These are phyloP conservation scores for Drymodes brunneopygia DNA, from an alignment of 2,113 vertebrate genomes.

Conservation along the genomic window DNA sequence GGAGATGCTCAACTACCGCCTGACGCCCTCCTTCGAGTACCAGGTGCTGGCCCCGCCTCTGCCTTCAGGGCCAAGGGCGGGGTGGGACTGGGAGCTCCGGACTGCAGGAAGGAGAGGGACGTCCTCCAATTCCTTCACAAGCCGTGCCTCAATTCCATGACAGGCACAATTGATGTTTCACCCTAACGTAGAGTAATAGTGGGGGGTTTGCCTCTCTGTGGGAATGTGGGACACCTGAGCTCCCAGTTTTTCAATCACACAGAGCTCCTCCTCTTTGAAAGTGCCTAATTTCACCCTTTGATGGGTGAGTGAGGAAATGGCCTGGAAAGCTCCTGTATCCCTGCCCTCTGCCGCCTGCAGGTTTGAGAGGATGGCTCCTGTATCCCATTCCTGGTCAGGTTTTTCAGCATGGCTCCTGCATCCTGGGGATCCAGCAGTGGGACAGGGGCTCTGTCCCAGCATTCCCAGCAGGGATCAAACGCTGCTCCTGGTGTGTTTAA, in stretches of 20 bases:
- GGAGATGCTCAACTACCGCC: constrained; percentile 97
- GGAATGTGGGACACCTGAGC: not conserved
- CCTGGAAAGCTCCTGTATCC: not conserved
- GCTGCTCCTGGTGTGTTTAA: not conserved
- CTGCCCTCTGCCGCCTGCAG: not conserved
- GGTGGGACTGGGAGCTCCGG: not conserved
- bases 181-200: accelerated
- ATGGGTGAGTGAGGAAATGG: not conserved
- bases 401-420: not conserved
- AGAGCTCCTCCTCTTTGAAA: not conserved
- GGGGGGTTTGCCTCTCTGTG: not conserved
- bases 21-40: constrained; percentile 96
- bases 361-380: not conserved
- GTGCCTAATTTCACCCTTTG: not conserved
- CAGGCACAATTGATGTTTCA: not conserved
- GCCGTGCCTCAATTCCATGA: accelerated
- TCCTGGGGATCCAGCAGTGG: not conserved
- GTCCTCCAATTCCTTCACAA: not conserved
- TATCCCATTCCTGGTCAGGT: not conserved
- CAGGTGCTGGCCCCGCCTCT: constrained; percentile 75
- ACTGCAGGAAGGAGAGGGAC: not conserved
- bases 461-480: not conserved
- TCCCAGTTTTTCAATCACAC: not conserved
- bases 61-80: not conserved
- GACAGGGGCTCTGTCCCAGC: not conserved